phyloP scores from a whole-genome alignment of 2,888 invertebrate species.

The Drosophila prostipennis region DNA sequence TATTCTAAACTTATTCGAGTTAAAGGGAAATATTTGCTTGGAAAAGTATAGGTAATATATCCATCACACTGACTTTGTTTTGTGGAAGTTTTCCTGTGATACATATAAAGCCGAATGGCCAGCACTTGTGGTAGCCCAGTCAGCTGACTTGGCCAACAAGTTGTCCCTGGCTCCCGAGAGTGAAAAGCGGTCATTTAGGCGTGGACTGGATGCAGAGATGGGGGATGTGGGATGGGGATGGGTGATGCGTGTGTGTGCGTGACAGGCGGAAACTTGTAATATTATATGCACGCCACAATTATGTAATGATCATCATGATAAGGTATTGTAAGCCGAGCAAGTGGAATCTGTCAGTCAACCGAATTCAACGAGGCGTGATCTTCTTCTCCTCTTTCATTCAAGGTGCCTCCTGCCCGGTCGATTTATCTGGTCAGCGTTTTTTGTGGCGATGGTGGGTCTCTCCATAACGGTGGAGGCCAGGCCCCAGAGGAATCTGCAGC shows the following conservation, averaged over 20 bases:
- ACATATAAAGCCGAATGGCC: background rate
- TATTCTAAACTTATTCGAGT: too few relatives aligned
- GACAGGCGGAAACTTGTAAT: constrained; percentile 78
- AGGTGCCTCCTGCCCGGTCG: constrained; percentile 57
- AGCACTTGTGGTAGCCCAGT: constrained; percentile 35
- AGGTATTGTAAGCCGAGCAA: constrained; percentile 40
- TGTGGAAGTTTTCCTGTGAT: constrained; percentile 1
- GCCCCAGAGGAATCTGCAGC: constrained; percentile 83
- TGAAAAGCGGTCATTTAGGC: constrained; percentile 77
- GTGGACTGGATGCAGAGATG: constrained; percentile 47
- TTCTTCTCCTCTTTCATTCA: constrained; percentile 24
- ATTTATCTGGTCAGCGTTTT: constrained; percentile 26
- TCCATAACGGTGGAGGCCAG: constrained; percentile 23
- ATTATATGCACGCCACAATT: constrained; percentile 77
- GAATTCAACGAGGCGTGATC: constrained; percentile 35
- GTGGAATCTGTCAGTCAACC: constrained; percentile 34
- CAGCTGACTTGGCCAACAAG: constrained; percentile 71
- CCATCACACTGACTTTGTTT: background rate
- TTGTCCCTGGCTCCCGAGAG: constrained; percentile 51
- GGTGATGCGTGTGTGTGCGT: constrained; percentile 62
- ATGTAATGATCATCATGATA: constrained; percentile 66
- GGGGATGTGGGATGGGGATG: constrained; percentile 6
- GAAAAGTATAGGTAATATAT: too few relatives aligned
- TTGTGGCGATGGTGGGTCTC: constrained; percentile 22
- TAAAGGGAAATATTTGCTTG: too few relatives aligned